Conservation (phyloP, 2,113 vertebrate species). For the Salvelinus namaycush region DNA sequence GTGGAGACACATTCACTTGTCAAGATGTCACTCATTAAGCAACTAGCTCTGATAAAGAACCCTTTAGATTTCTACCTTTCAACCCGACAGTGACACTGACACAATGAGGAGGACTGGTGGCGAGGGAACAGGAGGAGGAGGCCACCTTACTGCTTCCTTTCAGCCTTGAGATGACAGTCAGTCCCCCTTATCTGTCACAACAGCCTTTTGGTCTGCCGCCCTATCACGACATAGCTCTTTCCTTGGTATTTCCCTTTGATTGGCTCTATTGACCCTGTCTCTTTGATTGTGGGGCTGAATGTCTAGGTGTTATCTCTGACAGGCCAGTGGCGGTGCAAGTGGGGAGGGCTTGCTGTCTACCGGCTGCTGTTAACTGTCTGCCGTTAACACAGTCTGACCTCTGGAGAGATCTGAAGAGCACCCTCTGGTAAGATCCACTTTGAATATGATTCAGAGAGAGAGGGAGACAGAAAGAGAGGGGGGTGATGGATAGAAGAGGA, state of each 20-base stretch:
- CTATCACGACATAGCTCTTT: background rate
- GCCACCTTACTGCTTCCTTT: background rate
- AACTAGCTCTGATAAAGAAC: background rate
- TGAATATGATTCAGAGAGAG: too few species aligned
- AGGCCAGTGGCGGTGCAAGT: slow-evolving; percentile 6
- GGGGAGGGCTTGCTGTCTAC: too few species aligned
- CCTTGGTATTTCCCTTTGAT: slow-evolving; percentile 44
- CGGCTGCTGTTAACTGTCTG: too few species aligned
- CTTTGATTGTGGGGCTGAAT: slow-evolving; percentile 42
- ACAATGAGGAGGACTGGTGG: slow-evolving; percentile 50
- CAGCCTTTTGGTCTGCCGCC: background rate
- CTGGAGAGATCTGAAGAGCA: too few species aligned
- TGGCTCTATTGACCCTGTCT: slow-evolving; percentile 53
- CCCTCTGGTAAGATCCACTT: too few species aligned
- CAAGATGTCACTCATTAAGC: background rate
- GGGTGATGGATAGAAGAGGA: too few species aligned
- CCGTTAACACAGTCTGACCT: too few species aligned
- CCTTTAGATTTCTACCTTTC: slow-evolving; percentile 39
- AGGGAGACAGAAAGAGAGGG: too few species aligned
- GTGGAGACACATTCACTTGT: background rate
- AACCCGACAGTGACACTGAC: slow-evolving; percentile 57
- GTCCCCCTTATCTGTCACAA: background rate
- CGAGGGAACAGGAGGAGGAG: slow-evolving; percentile 6
- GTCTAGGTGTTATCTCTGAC: slow-evolving; percentile 46
- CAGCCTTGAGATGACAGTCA: background rate